Evolutionary conservation across 2,888 invertebrate species (phyloP).

Genomic region (Theretra japonica): DNA sequence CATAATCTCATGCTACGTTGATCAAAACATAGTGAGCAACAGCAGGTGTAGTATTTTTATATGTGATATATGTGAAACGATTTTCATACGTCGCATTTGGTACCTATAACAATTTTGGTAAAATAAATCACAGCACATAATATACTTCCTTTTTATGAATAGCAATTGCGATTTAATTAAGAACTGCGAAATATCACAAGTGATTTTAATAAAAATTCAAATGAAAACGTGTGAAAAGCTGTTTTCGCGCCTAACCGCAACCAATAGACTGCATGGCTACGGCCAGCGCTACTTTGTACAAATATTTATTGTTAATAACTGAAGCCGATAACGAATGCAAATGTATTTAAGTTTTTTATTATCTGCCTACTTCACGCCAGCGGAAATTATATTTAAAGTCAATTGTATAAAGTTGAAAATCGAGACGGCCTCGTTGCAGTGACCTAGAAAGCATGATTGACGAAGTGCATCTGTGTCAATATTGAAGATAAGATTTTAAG

Average conservation of each 20-base stretch:
- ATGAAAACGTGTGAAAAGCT: too few relatives aligned
- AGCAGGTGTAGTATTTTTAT: constrained; percentile 23
- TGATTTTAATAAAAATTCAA: too few relatives aligned
- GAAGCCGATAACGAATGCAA: constrained; percentile 49
- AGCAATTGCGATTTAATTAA: too few relatives aligned
- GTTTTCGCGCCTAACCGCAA: too few relatives aligned
- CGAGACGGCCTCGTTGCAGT: background rate
- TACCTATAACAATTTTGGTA: too few relatives aligned
- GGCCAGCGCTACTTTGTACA: constrained; percentile 39
- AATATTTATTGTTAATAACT: constrained; percentile 40
- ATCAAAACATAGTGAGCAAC: constrained; percentile 34
- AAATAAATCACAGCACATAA: too few relatives aligned
- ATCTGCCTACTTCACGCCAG: background rate
- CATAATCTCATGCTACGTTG: constrained; percentile 37
- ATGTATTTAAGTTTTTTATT: constrained; percentile 41
- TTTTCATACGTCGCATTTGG: too few relatives aligned
- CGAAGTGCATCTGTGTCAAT: constrained; percentile 50
- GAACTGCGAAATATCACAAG: too few relatives aligned
- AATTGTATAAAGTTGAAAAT: background rate
- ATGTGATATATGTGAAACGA: too few relatives aligned
- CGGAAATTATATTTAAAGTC: background rate
- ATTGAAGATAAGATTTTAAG: constrained; percentile 36
- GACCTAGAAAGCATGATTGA: constrained; percentile 36
- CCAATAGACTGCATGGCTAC: constrained; percentile 50
- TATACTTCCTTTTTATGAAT: too few relatives aligned